Conservation (phyloP, 2,888 invertebrate species). For the Brachyptera putata region DNA sequence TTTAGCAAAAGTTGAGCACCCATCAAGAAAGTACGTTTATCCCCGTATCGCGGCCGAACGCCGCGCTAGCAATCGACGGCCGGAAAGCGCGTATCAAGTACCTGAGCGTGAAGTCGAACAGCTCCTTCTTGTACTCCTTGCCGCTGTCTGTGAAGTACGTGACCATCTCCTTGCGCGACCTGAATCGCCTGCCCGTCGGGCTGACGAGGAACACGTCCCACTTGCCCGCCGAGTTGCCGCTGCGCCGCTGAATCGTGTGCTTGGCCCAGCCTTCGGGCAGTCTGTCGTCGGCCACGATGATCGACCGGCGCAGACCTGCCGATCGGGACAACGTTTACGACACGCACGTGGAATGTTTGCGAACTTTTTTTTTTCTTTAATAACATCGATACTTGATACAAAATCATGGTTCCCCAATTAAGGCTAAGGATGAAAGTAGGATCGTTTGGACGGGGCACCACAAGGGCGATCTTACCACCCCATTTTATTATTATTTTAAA, state of each 20-base stretch:
- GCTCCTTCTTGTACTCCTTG: conserved; percentile 50
- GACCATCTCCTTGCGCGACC: conserved; percentile 56
- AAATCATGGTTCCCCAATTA: too few relatives aligned
- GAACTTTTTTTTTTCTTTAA: too few relatives aligned
- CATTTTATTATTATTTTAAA: too few relatives aligned
- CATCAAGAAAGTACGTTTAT: too few relatives aligned
- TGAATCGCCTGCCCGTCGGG: conserved; percentile 57
- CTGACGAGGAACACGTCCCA: conserved; percentile 63
- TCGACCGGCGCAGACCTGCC: conserved; percentile 45
- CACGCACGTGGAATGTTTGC: background rate
- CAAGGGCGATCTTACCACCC: too few relatives aligned
- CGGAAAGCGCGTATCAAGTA: too few relatives aligned
- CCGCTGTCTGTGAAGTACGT: conserved; percentile 47
- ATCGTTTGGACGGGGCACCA: too few relatives aligned
- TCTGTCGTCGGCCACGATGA: conserved; percentile 68
- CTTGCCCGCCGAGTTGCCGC: conserved; percentile 68
- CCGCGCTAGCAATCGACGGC: too few relatives aligned
- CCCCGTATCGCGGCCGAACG: too few relatives aligned
- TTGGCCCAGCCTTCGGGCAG: conserved; percentile 74
- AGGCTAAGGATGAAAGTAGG: too few relatives aligned
- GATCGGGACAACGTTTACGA: conserved; percentile 4
- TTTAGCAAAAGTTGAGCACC: too few relatives aligned
- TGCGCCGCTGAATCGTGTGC: conserved; percentile 66
- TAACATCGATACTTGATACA: too few relatives aligned
- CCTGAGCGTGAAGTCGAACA: conserved; percentile 50